Evolutionary conservation across 2,113 vertebrate genomes (phyloP), one percentile per base, ranked within the genome.

Genomic region (Apeltes quadracus): DNA sequence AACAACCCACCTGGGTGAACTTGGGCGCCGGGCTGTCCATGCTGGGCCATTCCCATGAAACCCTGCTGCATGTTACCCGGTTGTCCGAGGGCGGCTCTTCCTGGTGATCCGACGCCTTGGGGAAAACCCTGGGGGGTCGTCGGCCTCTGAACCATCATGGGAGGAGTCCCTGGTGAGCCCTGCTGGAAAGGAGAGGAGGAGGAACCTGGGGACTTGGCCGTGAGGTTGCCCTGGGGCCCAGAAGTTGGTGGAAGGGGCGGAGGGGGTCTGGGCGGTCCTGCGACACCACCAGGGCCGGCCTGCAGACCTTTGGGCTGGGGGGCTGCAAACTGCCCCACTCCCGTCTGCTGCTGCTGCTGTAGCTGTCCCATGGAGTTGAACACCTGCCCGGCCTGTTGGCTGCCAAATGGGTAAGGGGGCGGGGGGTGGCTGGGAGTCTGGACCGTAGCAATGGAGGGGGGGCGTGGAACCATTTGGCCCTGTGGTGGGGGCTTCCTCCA

Each of bases 101-200:
- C 95, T 11, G 98, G 98, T 90, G 97, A 99, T 82, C 94, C 96
- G 82, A 98, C 94, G 41, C 96, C 94, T 78, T 98, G 98, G 50
- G 97, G 96, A 85, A 98, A 98, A 61, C 96, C 96, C 89, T 98
- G 97, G 71, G 97, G 94, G 84, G 97, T 94, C 8, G 95, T 91
- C 71, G 96, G 94, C 87, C 96, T 96, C 86, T 93, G 96, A 94
- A 92, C 97, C 93, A 98, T 95, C 69, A 96, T 98, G 32, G 98
- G 98, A 86, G 98, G 98, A 53, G 97, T 98, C 53, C 96, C 97
- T 82, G 97, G 97, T 80, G 98, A 98, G 78, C 95, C 95, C 89
- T 98, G 97, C 92, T 99, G 98, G 90, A 98, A 98, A 84, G 97
- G 96, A 85, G 98, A 99, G n/a, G 97, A 96, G 58, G 98, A 99